Base-by-base conservation (phyloP, 1,140 invertebrate species). In the Drosophila subpulchrella region DNA sequence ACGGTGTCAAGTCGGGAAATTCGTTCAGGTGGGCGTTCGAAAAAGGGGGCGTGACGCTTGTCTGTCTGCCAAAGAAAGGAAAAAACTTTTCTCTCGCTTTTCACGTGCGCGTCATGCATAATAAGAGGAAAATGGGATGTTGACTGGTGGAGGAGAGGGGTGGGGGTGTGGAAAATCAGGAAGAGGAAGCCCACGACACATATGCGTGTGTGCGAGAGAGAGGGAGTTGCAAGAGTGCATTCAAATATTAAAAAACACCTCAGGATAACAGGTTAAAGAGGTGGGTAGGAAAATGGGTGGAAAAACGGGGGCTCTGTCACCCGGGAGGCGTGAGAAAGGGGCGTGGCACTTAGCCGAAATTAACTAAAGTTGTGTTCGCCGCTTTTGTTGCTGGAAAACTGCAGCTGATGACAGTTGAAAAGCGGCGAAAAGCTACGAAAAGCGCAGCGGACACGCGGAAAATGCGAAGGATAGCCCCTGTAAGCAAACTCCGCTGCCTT, bases 1-100 rank as follows among this genome's bases (percentile, higher is more conserved):
- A 86, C 72, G 71, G 68, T 88, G 83, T 88, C 84, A 88, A 88
- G 71, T 83, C 76, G 65, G 59, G 72, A 86, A 88, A 72, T 83
- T 79, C 65, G 65, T 79, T 75, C 67, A 80, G 77, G 81, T 76
- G 72, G 61, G 55, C 55, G 47, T 50, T 24, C 20, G 42, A 57
- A 61, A 47, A 47, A 24, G 34, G 59, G 48, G 61, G 68, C 56
- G 67, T 72, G 67, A 12, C 56, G 34, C 51, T 11, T 42, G 48
- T 20, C 44, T 67, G 63, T 70, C 70, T 83, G 65, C 67, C 71
- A 73, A 76, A 78, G 53, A 84, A 75, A 84, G 53, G 59, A 48
- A 81, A 81, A 84, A 83, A 75, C 38, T 80, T 83, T 79, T 71
- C 44, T 41, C 66, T 71, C 36, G 65, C 51, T 71, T 71, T 71